Conservation (phyloP, 2,888 invertebrate genomes). For the Corbicula japonica region DNA sequence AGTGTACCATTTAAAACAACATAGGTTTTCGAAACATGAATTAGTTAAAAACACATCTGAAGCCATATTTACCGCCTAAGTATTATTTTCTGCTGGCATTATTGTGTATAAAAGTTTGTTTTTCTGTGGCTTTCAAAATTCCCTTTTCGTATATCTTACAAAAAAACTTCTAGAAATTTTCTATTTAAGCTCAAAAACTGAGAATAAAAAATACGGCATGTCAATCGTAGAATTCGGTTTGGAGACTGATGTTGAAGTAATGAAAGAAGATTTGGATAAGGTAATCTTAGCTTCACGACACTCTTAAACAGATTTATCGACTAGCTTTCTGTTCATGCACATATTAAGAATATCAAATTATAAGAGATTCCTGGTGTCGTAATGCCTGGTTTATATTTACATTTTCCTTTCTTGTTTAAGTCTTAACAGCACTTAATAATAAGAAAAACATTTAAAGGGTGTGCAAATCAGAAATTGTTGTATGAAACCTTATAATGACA, state of each 20-base stretch:
- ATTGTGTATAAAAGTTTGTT: background rate
- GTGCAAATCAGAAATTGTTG: background rate
- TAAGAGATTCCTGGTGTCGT: background rate
- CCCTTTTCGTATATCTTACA: too few species aligned
- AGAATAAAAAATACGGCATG: conserved; percentile 73
- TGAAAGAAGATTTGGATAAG: conserved; percentile 70
- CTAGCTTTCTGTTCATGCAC: background rate
- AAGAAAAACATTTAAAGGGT: background rate
- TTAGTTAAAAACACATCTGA: background rate
- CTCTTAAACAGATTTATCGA: background rate
- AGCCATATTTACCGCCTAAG: background rate
- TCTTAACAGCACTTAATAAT: background rate
- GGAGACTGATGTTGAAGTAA: conserved; percentile 74
- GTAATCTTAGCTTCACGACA: conserved; percentile 47
- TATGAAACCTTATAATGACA: background rate
- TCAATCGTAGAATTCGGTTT: conserved; percentile 75
- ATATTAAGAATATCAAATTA: background rate
- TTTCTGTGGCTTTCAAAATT: too few species aligned
- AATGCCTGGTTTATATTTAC: background rate
- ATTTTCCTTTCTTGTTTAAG: background rate
- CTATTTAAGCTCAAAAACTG: conserved; percentile 47
- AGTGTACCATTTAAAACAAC: too few species aligned
- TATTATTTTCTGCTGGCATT: background rate
- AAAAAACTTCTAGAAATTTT: background rate
- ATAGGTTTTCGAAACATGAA: too few species aligned